phyloP scores from a whole-genome alignment of 2,888 invertebrate species.

The Oxytorus armatus region DNA sequence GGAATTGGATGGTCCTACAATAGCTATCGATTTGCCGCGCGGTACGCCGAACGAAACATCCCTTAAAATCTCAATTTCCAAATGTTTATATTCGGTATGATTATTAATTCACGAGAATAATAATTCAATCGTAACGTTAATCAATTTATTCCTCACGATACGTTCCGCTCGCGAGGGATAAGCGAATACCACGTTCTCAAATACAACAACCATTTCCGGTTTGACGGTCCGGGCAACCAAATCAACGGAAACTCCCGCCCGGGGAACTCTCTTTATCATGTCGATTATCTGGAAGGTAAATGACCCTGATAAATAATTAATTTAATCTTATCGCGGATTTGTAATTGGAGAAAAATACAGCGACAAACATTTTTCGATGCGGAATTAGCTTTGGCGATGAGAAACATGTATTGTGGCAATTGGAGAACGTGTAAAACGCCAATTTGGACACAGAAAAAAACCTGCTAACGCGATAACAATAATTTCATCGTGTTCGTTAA shows the following conservation, averaged over 20 bases:
- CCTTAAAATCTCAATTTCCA: constrained; percentile 76
- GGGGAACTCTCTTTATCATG: constrained; percentile 9
- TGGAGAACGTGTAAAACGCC: constrained; percentile 59
- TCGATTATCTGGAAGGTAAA: constrained; percentile 18
- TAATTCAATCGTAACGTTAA: too few relatives aligned
- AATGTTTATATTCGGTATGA: too few relatives aligned
- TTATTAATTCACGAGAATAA: too few relatives aligned
- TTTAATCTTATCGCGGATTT: too few relatives aligned
- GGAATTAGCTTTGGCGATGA: constrained; percentile 42
- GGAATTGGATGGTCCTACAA: constrained; percentile 50
- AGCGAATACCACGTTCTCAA: constrained; percentile 35
- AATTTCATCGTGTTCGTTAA: too few relatives aligned
- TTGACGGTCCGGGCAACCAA: constrained; percentile 76
- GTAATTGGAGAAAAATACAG: too few relatives aligned
- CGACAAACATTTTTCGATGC: constrained; percentile 44
- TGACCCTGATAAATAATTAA: not conserved
- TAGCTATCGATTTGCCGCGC: constrained; percentile 44
- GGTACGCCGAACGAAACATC: constrained; percentile 77
- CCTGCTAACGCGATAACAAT: too few relatives aligned
- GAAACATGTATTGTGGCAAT: constrained; percentile 57
- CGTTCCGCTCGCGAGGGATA: constrained; percentile 40
- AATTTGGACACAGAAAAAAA: constrained; percentile 65
- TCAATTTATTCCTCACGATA: constrained; percentile 1
- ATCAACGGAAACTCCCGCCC: constrained; percentile 69
- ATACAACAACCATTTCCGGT: constrained; percentile 21